A percentile compares a stretch with the other conserved stretches of the same genome.
Conservation (phyloP, 1,140 invertebrate genomes). For the Gerris buenoi region DNA sequence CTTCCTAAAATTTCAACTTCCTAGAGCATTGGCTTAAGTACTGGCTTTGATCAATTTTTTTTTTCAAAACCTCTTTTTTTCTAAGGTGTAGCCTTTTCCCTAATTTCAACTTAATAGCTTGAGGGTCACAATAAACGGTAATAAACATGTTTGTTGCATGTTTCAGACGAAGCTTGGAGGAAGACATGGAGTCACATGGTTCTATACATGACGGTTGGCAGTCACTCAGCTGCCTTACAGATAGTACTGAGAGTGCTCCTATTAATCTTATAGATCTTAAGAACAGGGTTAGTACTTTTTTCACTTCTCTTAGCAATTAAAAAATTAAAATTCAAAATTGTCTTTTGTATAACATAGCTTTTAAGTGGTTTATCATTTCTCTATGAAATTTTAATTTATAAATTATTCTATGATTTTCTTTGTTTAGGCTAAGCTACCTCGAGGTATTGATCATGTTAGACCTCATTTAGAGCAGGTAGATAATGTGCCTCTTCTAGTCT, state of each 20-base stretch:
- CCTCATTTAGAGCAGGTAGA: conserved; percentile 90
- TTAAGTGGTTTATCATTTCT: no score
- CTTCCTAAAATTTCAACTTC: no score
- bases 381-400: background rate
- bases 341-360: background rate
- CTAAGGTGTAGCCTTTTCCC: no score
- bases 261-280: conserved; percentile 74
- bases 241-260: conserved; percentile 74
- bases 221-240: conserved; percentile 53
- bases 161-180: conserved; percentile 12
- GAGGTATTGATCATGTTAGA: conserved; percentile 90
- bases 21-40: background rate
- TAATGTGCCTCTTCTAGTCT: conserved; percentile 90
- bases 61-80: no score
- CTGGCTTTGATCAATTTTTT: background rate
- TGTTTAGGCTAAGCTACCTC: conserved; percentile 70
- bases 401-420: background rate
- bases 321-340: no score
- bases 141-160: no score
- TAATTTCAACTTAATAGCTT: no score
- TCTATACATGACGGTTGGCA: conserved; percentile 17
- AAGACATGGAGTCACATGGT: conserved; percentile 11
- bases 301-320: no score
- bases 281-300: conserved; percentile 50
- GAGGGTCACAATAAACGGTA: no score